Conservation (phyloP, 1,140 invertebrate genomes). For the Ridgeia piscesae region DNA sequence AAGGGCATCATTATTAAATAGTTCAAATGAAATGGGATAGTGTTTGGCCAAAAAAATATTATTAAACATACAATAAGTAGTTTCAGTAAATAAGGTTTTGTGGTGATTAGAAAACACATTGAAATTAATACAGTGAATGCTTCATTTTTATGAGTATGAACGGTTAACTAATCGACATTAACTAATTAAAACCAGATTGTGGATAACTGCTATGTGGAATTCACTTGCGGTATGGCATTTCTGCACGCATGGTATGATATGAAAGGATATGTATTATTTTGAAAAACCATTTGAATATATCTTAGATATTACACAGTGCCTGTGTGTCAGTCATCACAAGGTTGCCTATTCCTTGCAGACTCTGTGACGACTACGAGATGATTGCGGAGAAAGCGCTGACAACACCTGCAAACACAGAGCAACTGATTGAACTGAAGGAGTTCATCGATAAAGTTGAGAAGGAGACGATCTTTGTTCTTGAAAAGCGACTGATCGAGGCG, state of each 20-base stretch:
- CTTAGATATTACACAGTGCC: background rate
- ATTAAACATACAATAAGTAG: background rate
- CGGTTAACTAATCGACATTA: no score
- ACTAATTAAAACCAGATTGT: no score
- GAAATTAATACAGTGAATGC: no score
- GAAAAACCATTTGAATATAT: background rate
- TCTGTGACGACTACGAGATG: slow-evolving; percentile 80
- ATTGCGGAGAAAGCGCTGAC: slow-evolving; percentile 79
- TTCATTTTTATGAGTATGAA: no score
- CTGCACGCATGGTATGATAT: no score
- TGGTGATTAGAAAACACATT: no score
- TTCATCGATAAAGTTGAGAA: slow-evolving; percentile 78
- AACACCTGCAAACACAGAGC: slow-evolving; percentile 78
- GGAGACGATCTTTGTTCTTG: slow-evolving; percentile 71
- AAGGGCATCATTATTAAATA: no score
- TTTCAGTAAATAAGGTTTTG: no score
- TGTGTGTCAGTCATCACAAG: background rate
- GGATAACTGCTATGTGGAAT: no score
- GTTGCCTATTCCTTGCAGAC: slow-evolving; percentile 60
- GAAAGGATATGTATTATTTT: background rate
- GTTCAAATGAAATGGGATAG: background rate
- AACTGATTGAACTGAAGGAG: slow-evolving; percentile 77
- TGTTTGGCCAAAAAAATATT: background rate
- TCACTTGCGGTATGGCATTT: no score
- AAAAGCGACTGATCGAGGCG: slow-evolving; percentile 71